phyloP scores from a whole-genome alignment of 2,888 invertebrate species.

The Leptodirus hochenwartii region DNA sequence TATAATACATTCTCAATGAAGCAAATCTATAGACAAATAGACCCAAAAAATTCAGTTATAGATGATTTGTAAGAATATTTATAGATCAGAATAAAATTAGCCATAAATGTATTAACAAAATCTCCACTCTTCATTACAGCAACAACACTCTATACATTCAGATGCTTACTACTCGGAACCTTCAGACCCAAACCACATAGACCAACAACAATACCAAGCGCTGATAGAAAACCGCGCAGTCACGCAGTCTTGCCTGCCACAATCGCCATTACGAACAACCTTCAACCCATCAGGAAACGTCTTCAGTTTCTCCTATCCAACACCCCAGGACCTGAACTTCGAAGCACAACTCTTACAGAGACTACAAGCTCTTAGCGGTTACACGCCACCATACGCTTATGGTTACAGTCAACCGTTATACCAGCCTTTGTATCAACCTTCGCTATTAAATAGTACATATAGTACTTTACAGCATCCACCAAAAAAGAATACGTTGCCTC shows the following conservation, averaged over 20 bases:
- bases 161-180: conserved; percentile 15
- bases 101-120: no score
- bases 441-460: conserved; percentile 21
- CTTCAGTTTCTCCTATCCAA: conserved; percentile 21
- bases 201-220: conserved; percentile 20
- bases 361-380: conserved; percentile 30
- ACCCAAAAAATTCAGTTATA: no score
- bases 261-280: conserved; percentile 22
- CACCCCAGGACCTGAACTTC: conserved; percentile 16
- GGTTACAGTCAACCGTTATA: conserved; percentile 16
- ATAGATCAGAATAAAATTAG: no score
- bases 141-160: no score
- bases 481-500: conserved; percentile 21
- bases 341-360: conserved; percentile 33
- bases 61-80: no score
- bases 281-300: conserved; percentile 19
- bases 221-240: conserved; percentile 24
- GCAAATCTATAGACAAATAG: no score
- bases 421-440: conserved; percentile 17
- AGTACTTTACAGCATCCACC: conserved; percentile 24
- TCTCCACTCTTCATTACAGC: no score
- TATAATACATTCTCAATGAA: no score
- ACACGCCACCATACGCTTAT: conserved; percentile 21
- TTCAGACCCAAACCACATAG: conserved; percentile 18
- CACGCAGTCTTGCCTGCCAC: conserved; percentile 21